A percentile compares a stretch with the other conserved stretches of the same genome.
These are phyloP conservation scores for Ephydatia muelleri DNA, from an alignment of 37 sponge, comb jelly and placozoan genomes.

Conservation along the genomic window DNA sequence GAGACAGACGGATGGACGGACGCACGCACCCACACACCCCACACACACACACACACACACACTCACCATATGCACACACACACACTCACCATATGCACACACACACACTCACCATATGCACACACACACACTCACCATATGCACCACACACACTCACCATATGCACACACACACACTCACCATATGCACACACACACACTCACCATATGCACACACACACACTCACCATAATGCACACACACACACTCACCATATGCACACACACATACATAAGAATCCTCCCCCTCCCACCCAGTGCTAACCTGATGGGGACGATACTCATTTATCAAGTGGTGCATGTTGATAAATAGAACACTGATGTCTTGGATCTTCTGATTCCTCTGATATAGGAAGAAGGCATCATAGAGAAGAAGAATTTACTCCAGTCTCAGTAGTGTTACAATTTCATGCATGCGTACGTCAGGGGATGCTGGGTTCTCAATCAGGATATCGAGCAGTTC, in stretches of 20 bases:
- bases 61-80: background rate
- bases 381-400: constrained; percentile 8
- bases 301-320: constrained; percentile 94
- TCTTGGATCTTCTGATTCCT: constrained; percentile 77
- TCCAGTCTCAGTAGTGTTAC: too few species aligned
- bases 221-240: too few species aligned
- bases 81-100: too few species aligned
- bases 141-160: too few species aligned
- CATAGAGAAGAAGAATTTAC: background rate
- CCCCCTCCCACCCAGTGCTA: background rate
- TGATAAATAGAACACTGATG: constrained; percentile 84
- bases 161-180: too few species aligned
- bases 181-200: too few species aligned
- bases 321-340: constrained; percentile 94
- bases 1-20: background rate
- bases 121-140: too few species aligned
- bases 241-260: too few species aligned
- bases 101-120: too few species aligned
- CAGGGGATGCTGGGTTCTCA: constrained; percentile 75
- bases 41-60: constrained; percentile 3
- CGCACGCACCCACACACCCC: background rate
- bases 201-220: too few species aligned
- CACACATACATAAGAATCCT: background rate
- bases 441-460: constrained; percentile 42
- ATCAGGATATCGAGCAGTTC: constrained; percentile 91